Base-by-base conservation (phyloP, 2,888 invertebrate genomes). In the Ctenicera cuprea region DNA sequence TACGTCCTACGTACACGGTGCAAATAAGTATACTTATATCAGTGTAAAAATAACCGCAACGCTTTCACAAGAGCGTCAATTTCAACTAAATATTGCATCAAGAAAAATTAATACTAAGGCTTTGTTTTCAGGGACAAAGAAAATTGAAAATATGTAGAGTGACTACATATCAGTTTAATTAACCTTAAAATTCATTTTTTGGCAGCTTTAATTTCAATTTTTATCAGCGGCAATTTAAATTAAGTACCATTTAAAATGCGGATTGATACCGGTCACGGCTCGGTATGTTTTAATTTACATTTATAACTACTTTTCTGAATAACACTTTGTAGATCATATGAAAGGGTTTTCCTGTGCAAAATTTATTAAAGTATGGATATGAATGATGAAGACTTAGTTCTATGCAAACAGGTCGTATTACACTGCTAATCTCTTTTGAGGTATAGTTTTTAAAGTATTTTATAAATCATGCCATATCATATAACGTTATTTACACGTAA, bases 201-300 rank as follows among this genome's bases (percentile, higher is more conserved):
- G 45, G 33, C 57, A 33, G 41, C 59, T 67, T 43, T 43, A 57
- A 67, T 67, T 67, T 43, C 45, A 59, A 66, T 48, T 48, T 66
- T 67, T 67, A 67, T 67, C 67, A 67, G 20, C 8, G 48, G 38
- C 52, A 52, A 65, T 52, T 67, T 57, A 67, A 67, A 59, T 67
- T 59, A 67, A 67, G 67, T 59, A n/a, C 41, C 38, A 48, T 48
- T 67, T 67, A 67, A 67, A 67, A 67, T 67, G 67, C 67, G 45
- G 45, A 67, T 43, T 67, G 67, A 59, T 59, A 59, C 16, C 57
- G 59, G 67, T 67, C 67, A 67, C 67, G 67, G 59, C 30, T 59
- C 26, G 57, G 45, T 45, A 26, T 41, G 41, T 66, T 63, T 66
- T 66, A 52, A 66, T 66, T 66, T 66, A 66, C 65, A 54, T 66